Evolutionary conservation across 2,797 vertebrate species (phyloP).

Genomic region (Phrynocephalus guinanensis): DNA sequence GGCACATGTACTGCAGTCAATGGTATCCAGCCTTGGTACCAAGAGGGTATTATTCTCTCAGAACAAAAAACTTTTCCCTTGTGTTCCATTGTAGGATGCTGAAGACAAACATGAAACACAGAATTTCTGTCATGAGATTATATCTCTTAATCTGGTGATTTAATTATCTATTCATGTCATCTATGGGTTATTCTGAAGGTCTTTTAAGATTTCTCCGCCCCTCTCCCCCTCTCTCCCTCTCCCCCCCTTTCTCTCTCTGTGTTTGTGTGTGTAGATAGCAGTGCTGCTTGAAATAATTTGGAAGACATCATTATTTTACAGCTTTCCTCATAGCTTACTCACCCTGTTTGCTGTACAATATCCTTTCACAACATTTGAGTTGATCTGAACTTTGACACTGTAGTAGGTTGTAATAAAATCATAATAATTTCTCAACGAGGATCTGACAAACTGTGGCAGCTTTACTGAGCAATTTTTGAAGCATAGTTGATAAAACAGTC

Average conservation of each 20-base stretch:
- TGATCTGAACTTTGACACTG: conserved; percentile 49
- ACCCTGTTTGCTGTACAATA: conserved; percentile 19
- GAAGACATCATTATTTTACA: neutral
- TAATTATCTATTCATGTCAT: conserved; percentile 16
- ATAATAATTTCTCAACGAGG: conserved; percentile 11
- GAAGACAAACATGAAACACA: conserved; percentile 2
- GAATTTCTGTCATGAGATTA: conserved; percentile 16
- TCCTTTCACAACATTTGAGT: conserved; percentile 32
- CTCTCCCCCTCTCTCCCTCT: too few relatives aligned
- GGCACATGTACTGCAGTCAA: too few relatives aligned
- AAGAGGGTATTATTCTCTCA: neutral
- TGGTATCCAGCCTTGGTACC: too few relatives aligned
- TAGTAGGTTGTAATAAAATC: conserved; percentile 20
- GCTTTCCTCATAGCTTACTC: neutral
- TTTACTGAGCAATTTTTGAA: conserved; percentile 47
- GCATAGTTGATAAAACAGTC: conserved; percentile 60
- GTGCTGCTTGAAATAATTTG: conserved; percentile 13
- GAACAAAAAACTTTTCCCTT: neutral
- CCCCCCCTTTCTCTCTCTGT: too few relatives aligned
- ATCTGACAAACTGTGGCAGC: conserved; percentile 50
- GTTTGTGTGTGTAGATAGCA: neutral
- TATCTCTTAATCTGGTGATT: conserved; percentile 11
- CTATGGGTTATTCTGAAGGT: conserved; percentile 9
- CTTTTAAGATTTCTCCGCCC: neutral
- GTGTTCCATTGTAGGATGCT: neutral